A percentile compares a stretch with the other conserved stretches of the same genome.
These are phyloP conservation scores for Siniperca chuatsi DNA, from an alignment of 2,113 vertebrate species.

Conservation along the genomic window DNA sequence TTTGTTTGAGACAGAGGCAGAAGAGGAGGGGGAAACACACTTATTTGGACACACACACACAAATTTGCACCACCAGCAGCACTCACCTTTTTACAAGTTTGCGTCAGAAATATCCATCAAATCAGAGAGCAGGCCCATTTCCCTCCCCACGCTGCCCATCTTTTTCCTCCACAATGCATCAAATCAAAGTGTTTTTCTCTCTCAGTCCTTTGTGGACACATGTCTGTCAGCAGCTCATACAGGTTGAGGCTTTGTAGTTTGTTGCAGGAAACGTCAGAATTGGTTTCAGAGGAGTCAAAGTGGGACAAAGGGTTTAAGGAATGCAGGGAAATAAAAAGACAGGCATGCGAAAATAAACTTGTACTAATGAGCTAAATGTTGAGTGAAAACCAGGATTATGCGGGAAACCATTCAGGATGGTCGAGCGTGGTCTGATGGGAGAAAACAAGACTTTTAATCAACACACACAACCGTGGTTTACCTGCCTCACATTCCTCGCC, in stretches of 20 bases:
- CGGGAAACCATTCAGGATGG: neutral
- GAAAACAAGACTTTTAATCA: constrained; percentile 43
- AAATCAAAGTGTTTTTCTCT: constrained; percentile 46
- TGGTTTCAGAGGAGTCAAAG: constrained; percentile 54
- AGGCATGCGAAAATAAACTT: constrained; percentile 8
- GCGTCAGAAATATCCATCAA: constrained; percentile 65
- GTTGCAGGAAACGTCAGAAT: constrained; percentile 42
- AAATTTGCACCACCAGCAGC: constrained; percentile 28
- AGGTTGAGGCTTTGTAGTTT: constrained; percentile 58
- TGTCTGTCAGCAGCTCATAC: constrained; percentile 53
- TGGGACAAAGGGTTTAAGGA: constrained; percentile 43
- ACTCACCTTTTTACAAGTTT: constrained; percentile 58
- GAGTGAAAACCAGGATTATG: neutral
- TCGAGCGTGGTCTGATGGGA: neutral
- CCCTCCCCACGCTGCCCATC: constrained; percentile 24
- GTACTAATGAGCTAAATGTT: constrained; percentile 13
- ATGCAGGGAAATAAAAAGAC: constrained; percentile 29
- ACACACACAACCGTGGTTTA: constrained; percentile 35
- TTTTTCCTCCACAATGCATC: constrained; percentile 30
- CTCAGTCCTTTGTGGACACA: constrained; percentile 48
- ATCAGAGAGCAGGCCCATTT: constrained; percentile 54
- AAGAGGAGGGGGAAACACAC: constrained; percentile 22
- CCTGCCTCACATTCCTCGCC: constrained; percentile 48
- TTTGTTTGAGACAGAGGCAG: constrained; percentile 50
- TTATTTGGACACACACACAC: constrained; percentile 38